Conservation (phyloP, 1,140 invertebrate species). For the Aethina tumida region DNA sequence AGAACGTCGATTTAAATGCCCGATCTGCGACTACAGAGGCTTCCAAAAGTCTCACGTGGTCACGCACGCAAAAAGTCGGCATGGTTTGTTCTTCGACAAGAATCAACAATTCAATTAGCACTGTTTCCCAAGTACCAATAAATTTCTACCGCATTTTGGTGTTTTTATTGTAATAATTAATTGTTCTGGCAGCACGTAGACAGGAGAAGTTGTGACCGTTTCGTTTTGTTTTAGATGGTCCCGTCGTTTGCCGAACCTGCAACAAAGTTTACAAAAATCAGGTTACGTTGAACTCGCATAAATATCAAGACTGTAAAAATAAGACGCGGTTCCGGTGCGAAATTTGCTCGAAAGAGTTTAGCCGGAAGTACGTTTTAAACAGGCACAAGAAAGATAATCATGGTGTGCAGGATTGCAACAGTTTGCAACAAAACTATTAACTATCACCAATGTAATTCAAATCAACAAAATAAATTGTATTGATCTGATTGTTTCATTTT, state of each 20-base stretch:
- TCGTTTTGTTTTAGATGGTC: no score
- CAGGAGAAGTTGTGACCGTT: no score
- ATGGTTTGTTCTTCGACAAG: no score
- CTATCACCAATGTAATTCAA: no score
- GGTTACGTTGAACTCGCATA: slow-evolving; percentile 25
- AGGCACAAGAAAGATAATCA: slow-evolving; percentile 9
- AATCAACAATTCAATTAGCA: no score
- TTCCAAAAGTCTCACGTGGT: slow-evolving; percentile 32
- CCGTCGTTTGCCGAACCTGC: slow-evolving; percentile 22
- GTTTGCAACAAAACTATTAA: no score
- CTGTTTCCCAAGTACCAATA: no score
- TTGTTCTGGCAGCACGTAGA: neutral
- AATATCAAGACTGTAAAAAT: slow-evolving; percentile 40
- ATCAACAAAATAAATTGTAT: no score
- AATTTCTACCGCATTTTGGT: no score
- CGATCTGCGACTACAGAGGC: slow-evolving; percentile 35
- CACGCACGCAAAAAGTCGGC: slow-evolving; percentile 4
- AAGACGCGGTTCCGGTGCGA: slow-evolving; percentile 40
- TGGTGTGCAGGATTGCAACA: neutral
- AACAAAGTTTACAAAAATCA: slow-evolving; percentile 13
- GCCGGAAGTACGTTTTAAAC: slow-evolving; percentile 32
- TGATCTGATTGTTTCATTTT: no score
- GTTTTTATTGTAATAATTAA: slow-evolving; percentile 1
- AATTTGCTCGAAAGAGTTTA: slow-evolving; percentile 38
- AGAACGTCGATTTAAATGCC: slow-evolving; percentile 40